Percentiles rank a stretch among this genome's conserved stretches.
Conservation (phyloP, 2,888 invertebrate genomes). For the Pollenia angustigena region DNA sequence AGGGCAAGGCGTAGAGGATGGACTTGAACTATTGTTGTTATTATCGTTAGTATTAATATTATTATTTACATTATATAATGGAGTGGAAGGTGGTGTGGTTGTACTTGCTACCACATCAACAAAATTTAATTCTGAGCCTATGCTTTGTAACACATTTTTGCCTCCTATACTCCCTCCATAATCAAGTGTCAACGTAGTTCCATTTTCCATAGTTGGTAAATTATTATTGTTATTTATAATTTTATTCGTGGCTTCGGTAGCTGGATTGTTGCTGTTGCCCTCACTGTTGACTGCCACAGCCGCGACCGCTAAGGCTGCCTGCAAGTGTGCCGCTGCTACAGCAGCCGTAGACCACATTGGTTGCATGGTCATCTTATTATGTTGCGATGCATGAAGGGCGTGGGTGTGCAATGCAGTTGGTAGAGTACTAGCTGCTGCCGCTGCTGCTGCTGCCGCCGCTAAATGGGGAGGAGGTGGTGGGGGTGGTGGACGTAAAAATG, state of each 20-base stretch:
- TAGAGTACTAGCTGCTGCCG: constrained; percentile 78
- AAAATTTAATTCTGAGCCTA: constrained; percentile 50
- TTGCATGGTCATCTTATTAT: constrained; percentile 79
- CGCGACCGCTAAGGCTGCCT: constrained; percentile 82
- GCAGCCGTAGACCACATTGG: constrained; percentile 86
- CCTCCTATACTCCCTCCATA: constrained; percentile 12
- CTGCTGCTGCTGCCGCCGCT: constrained; percentile 85
- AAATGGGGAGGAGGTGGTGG: constrained; percentile 83
- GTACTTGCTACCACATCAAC: constrained; percentile 57
- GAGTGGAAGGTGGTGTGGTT: constrained; percentile 53
- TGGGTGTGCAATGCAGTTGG: constrained; percentile 65
- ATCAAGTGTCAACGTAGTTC: constrained; percentile 16
- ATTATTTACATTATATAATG: constrained; percentile 57
- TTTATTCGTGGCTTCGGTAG: constrained; percentile 21
- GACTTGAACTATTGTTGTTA: constrained; percentile 51
- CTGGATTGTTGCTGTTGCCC: constrained; percentile 44
- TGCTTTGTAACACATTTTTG: constrained; percentile 16
- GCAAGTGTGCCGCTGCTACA: constrained; percentile 89
- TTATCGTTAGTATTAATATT: constrained; percentile 31
- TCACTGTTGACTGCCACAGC: constrained; percentile 77
- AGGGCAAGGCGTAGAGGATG: constrained; percentile 51
- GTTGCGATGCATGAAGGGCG: constrained; percentile 69
- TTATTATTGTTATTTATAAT: constrained; percentile 29
- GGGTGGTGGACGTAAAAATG: constrained; percentile 81
- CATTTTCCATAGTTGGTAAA: constrained; percentile 19